Conservation (phyloP, 2,797 vertebrate genomes). For the Lerista edwardsae region DNA sequence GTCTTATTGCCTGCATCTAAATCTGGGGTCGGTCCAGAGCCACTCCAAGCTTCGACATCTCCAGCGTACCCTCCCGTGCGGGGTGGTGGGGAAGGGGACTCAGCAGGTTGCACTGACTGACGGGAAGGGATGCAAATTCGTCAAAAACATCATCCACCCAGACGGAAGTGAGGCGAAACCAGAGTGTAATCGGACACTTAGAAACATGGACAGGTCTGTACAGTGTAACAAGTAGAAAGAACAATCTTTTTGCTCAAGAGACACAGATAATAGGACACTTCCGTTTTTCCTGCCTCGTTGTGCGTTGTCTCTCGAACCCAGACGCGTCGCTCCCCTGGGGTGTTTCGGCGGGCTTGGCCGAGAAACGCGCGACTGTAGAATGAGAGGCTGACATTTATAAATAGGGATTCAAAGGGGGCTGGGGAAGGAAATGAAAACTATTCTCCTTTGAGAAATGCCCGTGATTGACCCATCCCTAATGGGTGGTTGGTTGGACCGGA, state of each 20-base stretch:
- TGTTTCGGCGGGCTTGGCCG: conserved; percentile 34
- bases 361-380: conserved; percentile 39
- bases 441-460: conserved; percentile 56
- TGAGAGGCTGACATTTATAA: conserved; percentile 34
- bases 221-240: conserved; percentile 61
- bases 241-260: conserved; percentile 55
- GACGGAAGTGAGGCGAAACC: conserved; percentile 36
- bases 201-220: conserved; percentile 60
- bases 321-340: conserved; percentile 33
- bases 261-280: conserved; percentile 55
- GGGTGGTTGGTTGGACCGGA: conserved; percentile 35
- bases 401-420: conserved; percentile 10
- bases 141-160: conserved; percentile 32
- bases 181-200: conserved; percentile 29
- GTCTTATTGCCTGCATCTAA: conserved; percentile 6
- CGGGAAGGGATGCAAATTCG: not conserved
- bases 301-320: conserved; percentile 38
- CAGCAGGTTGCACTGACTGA: not conserved
- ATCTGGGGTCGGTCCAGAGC: not conserved
- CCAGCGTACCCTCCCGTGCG: not conserved
- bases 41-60: not conserved
- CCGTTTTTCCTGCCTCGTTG: conserved; percentile 13
- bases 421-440: conserved; percentile 46
- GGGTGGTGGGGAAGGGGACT: not conserved
- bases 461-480: conserved; percentile 50